Evolutionary conservation across 2,797 vertebrate species (phyloP), one percentile per base, ranked within the genome.

Genomic region (Darevskia mixta): DNA sequence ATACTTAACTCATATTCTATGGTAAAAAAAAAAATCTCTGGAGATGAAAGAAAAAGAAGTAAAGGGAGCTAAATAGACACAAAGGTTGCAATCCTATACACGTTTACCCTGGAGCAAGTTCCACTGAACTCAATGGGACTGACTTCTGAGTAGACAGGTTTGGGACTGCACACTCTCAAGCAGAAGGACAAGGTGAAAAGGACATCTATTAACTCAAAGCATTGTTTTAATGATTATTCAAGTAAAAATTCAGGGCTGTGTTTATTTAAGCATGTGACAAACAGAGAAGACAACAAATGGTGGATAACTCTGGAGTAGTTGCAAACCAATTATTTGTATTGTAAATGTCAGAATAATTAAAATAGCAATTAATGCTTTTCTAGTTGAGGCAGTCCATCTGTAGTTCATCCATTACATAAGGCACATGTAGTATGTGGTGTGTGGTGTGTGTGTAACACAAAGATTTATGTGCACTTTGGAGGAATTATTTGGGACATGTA

Each of bases 111-210:
- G n/a, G 32, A 72, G 29, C 32, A n/a, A 72, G 69, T 72, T 2
- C 69, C 69, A 72, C 32, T 35, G 32, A 38, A 73, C 15, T 15
- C 71, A 73, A 55, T 55, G 49, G 49, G n/a, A 20, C n/a, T 72
- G n/a, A 18, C 71, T 20, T 73, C 71, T 73, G 71, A 73, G 15
- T 73, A 38, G 35, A 20, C 71, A 73, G 1, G n/a, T 18, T 18
- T 73, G 11, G 13, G 15, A 73, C 18, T 35, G 71, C n/a, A 18
- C 5, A 55, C 35, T 55, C 61, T n/a, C 78, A 9, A 66, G 71
- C 67, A 61, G 83, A 35, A n/a, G 66, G 49, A 11, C 9, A 76
- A 9, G 9, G 64, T 82, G 64, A 87, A 86, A 90, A 85, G 27
- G 82, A n/a, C 18, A 29, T 1, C 1, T 25, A 87, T 49, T 72